Evolutionary conservation across 2,888 invertebrate genomes (phyloP).

Genomic region (Phortica okadai): DNA sequence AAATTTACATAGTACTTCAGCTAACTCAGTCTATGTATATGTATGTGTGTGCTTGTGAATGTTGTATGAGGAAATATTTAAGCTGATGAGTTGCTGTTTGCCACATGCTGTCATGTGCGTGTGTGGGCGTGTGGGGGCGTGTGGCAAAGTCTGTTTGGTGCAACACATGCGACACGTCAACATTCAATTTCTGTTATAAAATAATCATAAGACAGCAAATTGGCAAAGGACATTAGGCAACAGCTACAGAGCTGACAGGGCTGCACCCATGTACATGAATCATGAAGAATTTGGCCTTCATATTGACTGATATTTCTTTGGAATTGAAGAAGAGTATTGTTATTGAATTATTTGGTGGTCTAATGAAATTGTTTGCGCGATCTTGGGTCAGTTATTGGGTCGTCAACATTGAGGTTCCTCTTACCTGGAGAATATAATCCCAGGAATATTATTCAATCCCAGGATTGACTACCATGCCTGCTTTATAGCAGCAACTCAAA

Average conservation of each 20-base stretch:
- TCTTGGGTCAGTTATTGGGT: too few relatives aligned
- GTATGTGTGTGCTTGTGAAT: background rate
- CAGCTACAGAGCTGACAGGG: background rate
- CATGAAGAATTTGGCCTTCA: too few relatives aligned
- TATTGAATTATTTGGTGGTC: too few relatives aligned
- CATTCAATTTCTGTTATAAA: constrained; percentile 67
- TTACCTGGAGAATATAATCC: too few relatives aligned
- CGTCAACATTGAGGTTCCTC: too few relatives aligned
- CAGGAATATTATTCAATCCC: too few relatives aligned
- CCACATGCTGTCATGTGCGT: background rate
- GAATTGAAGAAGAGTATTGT: too few relatives aligned
- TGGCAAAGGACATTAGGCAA: constrained; percentile 13
- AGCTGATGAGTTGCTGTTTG: constrained; percentile 4
- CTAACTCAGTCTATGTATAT: background rate
- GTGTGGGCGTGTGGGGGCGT: background rate
- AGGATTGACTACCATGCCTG: too few relatives aligned
- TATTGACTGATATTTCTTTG: too few relatives aligned
- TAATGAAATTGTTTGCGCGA: too few relatives aligned
- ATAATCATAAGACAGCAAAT: constrained; percentile 40
- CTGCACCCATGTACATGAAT: too few relatives aligned
- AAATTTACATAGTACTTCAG: constrained; percentile 11
- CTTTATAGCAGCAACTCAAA: too few relatives aligned
- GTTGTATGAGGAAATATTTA: constrained; percentile 14
- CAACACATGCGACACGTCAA: constrained; percentile 64
- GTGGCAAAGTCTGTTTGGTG: background rate